Conservation (phyloP, 2,888 invertebrate genomes). For the Epicampocera succincta region DNA sequence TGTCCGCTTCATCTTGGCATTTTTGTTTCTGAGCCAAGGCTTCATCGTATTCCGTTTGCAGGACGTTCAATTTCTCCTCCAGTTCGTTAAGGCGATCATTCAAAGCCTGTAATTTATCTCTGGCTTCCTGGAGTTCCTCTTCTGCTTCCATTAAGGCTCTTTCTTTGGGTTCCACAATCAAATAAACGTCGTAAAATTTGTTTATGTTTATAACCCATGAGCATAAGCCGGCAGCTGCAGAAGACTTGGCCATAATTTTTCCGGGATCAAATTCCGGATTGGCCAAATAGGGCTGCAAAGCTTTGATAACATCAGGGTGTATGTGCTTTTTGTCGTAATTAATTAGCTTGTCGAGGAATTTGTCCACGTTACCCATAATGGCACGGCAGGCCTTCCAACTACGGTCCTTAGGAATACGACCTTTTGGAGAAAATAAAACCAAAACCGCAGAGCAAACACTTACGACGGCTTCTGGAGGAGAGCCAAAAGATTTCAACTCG, state of each 20-base stretch:
- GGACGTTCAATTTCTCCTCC: slow-evolving; percentile 88
- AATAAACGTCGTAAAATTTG: slow-evolving; percentile 93
- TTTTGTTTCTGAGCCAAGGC: slow-evolving; percentile 93
- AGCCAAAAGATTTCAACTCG: slow-evolving; percentile 95
- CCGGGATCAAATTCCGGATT: slow-evolving; percentile 92
- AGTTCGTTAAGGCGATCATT: slow-evolving; percentile 87
- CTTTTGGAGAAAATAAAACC: slow-evolving; percentile 90
- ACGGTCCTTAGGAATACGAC: slow-evolving; percentile 94
- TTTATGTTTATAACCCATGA: slow-evolving; percentile 97
- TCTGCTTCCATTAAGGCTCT: slow-evolving; percentile 93
- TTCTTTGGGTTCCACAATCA: slow-evolving; percentile 95
- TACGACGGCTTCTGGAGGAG: slow-evolving; percentile 94
- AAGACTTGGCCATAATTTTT: slow-evolving; percentile 91
- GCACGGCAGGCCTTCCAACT: slow-evolving; percentile 95
- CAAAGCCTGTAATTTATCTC: slow-evolving; percentile 89
- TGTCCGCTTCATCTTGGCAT: slow-evolving; percentile 96
- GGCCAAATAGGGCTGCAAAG: slow-evolving; percentile 83
- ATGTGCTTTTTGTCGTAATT: slow-evolving; percentile 97
- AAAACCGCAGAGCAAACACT: slow-evolving; percentile 93
- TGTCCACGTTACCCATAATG: slow-evolving; percentile 95
- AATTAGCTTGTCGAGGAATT: slow-evolving; percentile 90
- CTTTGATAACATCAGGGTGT: slow-evolving; percentile 92
- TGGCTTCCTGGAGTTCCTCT: slow-evolving; percentile 90
- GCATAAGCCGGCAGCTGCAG: slow-evolving; percentile 95
- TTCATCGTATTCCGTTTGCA: slow-evolving; percentile 92